Conservation (phyloP, 2,113 vertebrate genomes). For the Silurus glanis region DNA sequence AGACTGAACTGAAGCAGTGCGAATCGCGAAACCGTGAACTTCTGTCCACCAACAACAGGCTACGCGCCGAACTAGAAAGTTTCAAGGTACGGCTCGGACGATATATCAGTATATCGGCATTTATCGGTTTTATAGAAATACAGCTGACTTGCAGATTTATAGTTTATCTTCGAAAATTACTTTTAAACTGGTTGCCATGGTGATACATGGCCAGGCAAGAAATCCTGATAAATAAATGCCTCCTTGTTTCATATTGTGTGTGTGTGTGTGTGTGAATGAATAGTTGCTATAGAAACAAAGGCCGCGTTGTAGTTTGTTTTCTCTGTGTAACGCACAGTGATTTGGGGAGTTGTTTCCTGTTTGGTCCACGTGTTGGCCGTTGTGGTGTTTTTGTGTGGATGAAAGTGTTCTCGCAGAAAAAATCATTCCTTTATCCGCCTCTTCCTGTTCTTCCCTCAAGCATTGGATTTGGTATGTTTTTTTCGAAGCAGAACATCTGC, state of each 20-base stretch:
- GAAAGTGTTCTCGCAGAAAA: background rate
- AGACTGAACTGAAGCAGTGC: constrained; percentile 87
- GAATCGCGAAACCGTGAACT: constrained; percentile 91
- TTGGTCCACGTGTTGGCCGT: background rate
- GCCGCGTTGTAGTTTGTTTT: background rate
- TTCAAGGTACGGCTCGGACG: constrained; percentile 76
- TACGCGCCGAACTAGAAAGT: constrained; percentile 84
- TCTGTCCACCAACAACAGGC: constrained; percentile 80
- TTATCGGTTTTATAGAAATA: background rate
- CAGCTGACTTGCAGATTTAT: background rate
- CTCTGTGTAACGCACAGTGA: background rate
- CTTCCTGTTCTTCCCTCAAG: background rate
- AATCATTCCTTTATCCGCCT: background rate
- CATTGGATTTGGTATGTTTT: background rate
- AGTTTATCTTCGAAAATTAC: background rate
- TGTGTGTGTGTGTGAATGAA: background rate
- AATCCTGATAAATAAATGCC: background rate
- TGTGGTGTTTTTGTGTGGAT: background rate
- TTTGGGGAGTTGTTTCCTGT: background rate
- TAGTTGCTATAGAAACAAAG: background rate
- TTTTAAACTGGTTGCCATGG: background rate
- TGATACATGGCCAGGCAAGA: background rate
- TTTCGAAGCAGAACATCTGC: background rate
- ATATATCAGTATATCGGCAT: no score
- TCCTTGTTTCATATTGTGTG: background rate